These are phyloP conservation scores for Nipponacmea schrenckii DNA, from an alignment of 2,888 invertebrate species.

Conservation along the genomic window DNA sequence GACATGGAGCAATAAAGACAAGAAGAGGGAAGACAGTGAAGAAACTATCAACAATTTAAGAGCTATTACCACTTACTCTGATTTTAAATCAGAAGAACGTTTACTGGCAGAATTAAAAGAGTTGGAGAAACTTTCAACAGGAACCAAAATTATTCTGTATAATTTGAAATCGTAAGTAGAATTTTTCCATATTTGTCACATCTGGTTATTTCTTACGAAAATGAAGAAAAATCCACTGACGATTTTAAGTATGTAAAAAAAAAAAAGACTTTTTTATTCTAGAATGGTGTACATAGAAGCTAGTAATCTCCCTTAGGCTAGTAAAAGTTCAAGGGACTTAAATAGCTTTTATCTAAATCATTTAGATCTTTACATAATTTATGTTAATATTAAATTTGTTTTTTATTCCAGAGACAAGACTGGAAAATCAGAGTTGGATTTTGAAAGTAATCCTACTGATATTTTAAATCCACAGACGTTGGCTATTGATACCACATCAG, in stretches of 20 bases:
- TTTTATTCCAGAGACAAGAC: conserved; percentile 36
- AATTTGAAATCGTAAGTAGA: conserved; percentile 57
- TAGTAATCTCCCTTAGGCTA: too few species aligned
- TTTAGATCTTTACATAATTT: too few species aligned
- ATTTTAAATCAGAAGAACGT: conserved; percentile 51
- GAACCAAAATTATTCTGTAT: conserved; percentile 63
- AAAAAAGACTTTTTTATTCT: too few species aligned
- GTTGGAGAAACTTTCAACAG: conserved; percentile 41
- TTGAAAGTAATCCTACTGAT: conserved; percentile 57
- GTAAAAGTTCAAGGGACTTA: too few species aligned
- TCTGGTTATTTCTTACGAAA: too few species aligned
- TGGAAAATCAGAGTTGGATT: conserved; percentile 59
- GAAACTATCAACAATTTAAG: conserved; percentile 42
- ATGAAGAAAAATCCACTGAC: too few species aligned
- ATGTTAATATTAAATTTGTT: not conserved
- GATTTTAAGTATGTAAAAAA: too few species aligned
- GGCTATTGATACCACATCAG: conserved; percentile 53
- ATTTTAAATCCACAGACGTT: conserved; percentile 61
- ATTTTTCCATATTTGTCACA: too few species aligned
- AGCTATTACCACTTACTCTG: conserved; percentile 55
- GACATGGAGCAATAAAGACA: conserved; percentile 47
- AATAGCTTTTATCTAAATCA: too few species aligned
- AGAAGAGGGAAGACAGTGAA: conserved; percentile 11
- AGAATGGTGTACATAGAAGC: too few species aligned
- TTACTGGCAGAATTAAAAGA: conserved; percentile 51